Conservation (phyloP, 1,140 invertebrate genomes). For the Nymphalis io region DNA sequence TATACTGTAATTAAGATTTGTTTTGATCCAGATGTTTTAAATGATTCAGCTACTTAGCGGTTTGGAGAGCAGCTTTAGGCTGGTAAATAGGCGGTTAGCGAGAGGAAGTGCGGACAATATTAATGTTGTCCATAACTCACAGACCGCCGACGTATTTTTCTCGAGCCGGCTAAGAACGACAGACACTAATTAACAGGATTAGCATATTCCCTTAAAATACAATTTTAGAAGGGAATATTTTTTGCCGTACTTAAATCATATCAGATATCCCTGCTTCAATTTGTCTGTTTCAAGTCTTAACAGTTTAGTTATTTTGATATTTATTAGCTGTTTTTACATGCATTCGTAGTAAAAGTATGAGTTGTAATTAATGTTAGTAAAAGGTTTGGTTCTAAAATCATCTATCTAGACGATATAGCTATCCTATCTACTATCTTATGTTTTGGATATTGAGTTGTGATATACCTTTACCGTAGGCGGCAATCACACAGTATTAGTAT, state of each 20-base stretch:
- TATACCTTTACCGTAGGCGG: too few species aligned
- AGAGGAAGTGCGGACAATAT: constrained; percentile 73
- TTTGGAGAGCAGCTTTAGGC: constrained; percentile 44
- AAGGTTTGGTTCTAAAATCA: neutral
- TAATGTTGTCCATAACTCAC: constrained; percentile 74
- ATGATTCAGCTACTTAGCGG: constrained; percentile 37
- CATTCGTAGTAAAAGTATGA: too few species aligned
- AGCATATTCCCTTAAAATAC: constrained; percentile 50
- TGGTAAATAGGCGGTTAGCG: constrained; percentile 67
- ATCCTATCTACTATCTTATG: too few species aligned
- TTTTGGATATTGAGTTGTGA: too few species aligned
- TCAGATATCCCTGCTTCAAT: constrained; percentile 17
- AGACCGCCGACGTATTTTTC: constrained; percentile 68
- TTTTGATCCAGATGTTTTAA: constrained; percentile 41
- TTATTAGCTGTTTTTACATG: neutral
- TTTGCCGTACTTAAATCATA: constrained; percentile 20
- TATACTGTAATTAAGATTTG: constrained; percentile 14
- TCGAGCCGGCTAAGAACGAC: constrained; percentile 58
- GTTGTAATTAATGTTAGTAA: neutral
- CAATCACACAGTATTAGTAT: too few species aligned
- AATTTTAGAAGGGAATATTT: constrained; percentile 24
- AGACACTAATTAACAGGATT: constrained; percentile 70
- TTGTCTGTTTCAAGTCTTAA: neutral
- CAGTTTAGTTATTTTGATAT: neutral
- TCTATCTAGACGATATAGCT: too few species aligned